A percentile compares a stretch with the other conserved stretches of the same genome.
phyloP scores from a whole-genome alignment of 2,797 vertebrate genomes.

The Buphagus erythrorhynchus region DNA sequence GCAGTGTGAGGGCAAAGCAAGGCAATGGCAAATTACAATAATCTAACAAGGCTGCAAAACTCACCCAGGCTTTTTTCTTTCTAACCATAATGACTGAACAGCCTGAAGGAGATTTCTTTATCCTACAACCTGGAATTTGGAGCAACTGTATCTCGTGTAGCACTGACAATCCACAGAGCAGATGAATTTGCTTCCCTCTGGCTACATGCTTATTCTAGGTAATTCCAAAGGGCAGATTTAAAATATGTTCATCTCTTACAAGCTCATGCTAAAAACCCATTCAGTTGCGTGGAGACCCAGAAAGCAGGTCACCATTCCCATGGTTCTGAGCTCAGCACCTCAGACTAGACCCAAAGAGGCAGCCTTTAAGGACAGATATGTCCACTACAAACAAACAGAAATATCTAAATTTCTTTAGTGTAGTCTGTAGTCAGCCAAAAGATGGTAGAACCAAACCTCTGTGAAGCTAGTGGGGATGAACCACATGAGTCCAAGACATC shows the following conservation, averaged over 20 bases:
- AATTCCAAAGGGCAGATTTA: neutral
- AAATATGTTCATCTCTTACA: neutral
- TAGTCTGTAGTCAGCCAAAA: neutral
- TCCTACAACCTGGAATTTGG: neutral
- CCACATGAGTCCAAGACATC: neutral
- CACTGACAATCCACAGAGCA: neutral
- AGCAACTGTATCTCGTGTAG: neutral
- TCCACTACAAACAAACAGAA: neutral
- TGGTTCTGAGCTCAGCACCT: neutral
- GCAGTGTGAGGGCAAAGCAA: neutral
- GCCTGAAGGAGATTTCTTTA: conserved; percentile 1
- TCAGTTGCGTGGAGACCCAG: neutral
- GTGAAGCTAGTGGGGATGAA: neutral
- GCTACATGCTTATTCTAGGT: neutral
- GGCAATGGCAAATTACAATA: neutral
- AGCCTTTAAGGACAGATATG: neutral
- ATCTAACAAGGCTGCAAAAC: neutral
- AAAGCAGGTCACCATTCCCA: neutral
- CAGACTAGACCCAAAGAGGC: neutral
- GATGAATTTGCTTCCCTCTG: neutral
- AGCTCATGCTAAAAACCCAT: neutral
- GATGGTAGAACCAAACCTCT: neutral
- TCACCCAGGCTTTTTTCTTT: neutral
- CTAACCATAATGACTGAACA: neutral
- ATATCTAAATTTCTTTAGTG: neutral